Evolutionary conservation across 2,888 invertebrate genomes (phyloP).

Genomic region (Clanis bilineata): DNA sequence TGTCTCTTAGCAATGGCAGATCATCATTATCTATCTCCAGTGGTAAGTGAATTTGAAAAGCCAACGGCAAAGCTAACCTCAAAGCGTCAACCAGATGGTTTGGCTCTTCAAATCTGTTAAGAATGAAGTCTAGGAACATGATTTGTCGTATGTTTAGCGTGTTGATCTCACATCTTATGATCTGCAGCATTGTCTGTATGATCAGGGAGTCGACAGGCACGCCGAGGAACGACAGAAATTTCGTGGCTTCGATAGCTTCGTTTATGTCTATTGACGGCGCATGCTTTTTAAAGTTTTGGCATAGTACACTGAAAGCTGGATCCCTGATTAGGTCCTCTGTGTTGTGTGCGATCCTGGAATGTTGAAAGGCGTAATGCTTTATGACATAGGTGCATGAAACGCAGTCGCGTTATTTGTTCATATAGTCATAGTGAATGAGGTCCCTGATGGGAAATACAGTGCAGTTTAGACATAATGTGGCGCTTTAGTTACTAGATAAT

Average conservation of each 20-base stretch:
- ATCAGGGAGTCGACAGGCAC: conserved; percentile 82
- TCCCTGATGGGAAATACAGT: too few species aligned
- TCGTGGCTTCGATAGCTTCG: conserved; percentile 83
- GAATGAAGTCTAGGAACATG: conserved; percentile 83
- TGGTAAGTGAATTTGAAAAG: conserved; percentile 84
- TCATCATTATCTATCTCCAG: conserved; percentile 82
- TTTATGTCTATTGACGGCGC: conserved; percentile 76
- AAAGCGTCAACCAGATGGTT: conserved; percentile 84
- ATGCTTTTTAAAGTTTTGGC: conserved; percentile 78
- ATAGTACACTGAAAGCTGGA: conserved; percentile 82
- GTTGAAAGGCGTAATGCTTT: too few species aligned
- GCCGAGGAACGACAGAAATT: conserved; percentile 81
- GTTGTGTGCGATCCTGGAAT: conserved; percentile 30
- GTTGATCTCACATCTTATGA: conserved; percentile 84
- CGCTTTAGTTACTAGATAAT: too few species aligned
- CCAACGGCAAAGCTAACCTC: conserved; percentile 84
- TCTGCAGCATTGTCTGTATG: conserved; percentile 84
- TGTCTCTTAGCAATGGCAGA: conserved; percentile 72
- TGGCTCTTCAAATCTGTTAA: conserved; percentile 71
- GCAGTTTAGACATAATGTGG: too few species aligned
- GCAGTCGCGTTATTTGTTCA: too few species aligned
- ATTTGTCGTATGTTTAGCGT: conserved; percentile 82
- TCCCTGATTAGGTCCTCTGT: conserved; percentile 71
- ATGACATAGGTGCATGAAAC: too few species aligned
- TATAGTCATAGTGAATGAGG: too few species aligned